Percentiles rank a stretch among this genome's conserved stretches.
phyloP scores from a whole-genome alignment of 92 coral and sea anemone species.

The Palythoa grandis region DNA sequence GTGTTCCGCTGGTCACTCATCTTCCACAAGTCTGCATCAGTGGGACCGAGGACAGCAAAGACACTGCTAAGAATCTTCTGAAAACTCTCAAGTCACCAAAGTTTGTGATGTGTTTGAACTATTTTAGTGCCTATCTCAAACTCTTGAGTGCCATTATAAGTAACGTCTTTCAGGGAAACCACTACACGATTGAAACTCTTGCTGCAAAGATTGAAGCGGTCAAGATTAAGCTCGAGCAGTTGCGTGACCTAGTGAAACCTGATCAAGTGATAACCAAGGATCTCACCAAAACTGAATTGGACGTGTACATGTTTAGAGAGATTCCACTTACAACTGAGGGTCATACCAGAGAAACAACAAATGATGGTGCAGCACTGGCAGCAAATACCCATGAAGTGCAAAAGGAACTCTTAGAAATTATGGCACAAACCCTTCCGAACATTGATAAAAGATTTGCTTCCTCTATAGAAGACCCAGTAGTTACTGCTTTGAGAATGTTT shows the following conservation, averaged over 20 bases:
- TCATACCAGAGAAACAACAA: conserved; percentile 13
- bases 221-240: background rate
- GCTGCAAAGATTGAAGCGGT: background rate
- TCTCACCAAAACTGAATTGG: background rate
- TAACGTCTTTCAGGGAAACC: conserved; percentile 8
- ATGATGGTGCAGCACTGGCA: conserved; percentile 12
- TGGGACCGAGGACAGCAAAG: conserved; percentile 29
- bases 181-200: conserved; percentile 1
- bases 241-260: conserved; percentile 18
- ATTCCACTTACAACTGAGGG: background rate
- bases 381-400: conserved; percentile 15
- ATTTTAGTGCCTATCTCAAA: conserved; percentile 5
- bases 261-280: conserved; percentile 15
- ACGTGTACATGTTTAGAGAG: conserved; percentile 3
- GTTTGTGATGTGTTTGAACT: too few relatives aligned
- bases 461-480: conserved; percentile 17
- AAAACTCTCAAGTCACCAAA: background rate
- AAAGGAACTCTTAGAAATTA: conserved; percentile 10
- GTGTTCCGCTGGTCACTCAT: conserved; percentile 27
- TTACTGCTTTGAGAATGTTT: conserved; percentile 19
- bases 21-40: conserved; percentile 32
- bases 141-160: background rate
- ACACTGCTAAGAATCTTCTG: conserved; percentile 15
- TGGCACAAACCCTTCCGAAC: background rate
- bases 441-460: conserved; percentile 5